Base-by-base conservation (phyloP, 2,888 invertebrate species). In the Tridacna gigas region DNA sequence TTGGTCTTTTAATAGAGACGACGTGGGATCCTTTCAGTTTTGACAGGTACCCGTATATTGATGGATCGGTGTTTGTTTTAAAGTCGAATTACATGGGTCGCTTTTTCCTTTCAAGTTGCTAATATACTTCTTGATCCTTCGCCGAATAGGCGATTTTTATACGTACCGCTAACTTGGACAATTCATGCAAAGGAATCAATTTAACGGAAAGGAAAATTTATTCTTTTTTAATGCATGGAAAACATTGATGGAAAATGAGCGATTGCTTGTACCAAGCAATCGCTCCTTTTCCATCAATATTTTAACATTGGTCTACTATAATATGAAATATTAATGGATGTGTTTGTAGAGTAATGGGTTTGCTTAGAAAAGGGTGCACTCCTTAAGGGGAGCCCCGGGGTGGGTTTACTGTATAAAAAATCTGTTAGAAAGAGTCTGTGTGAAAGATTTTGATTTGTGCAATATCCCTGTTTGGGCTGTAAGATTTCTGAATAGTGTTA, bases 1-100 rank as follows among this genome's bases (percentile, higher is more conserved):
- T 71, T 71, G 51, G 71, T 51, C 18, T 71, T 22, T 69, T 48
- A 22, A 37, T 15, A 9, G 13, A 37, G 20, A 7, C 69, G 47
- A 45, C 47, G 48, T 47, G 69, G 47, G 20, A 3, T 47, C 71
- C 26, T 51, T 71, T 71, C n/a, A 71, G 1, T 20, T 7, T 25
- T 71, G 71, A 71, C 71, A 71, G 71, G 51, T n/a, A 18, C 28
- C 51, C 71, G 20, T 51, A 47, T 18, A 22, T 48, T 71, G 71
- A 71, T 71, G 51, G 71, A 71, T 71, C 22, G 71, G 4, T 71
- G 71, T 71, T 71, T 71, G 71, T 71, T 71, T 71, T 71, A 51
- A 22, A 71, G 22, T n/a, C 22, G 71, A 71, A 71, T 71, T 48
- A 71, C 71, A 71, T 48, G 71, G 71, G 71, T 51, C 71, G 71